Evolutionary conservation across 2,113 vertebrate genomes (phyloP).

Genomic region (Elephantulus edwardii): DNA sequence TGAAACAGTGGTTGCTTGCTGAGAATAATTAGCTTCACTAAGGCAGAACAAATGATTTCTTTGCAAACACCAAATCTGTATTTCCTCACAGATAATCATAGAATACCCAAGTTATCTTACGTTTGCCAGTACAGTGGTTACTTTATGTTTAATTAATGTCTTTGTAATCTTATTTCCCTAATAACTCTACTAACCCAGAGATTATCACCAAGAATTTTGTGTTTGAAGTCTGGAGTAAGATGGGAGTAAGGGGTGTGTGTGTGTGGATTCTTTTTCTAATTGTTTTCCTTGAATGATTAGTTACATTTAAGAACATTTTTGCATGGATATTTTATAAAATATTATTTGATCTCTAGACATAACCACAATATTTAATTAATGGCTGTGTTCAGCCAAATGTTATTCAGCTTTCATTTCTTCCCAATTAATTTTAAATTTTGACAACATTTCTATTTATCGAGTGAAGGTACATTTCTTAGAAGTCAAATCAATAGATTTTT

Average conservation of each 20-base stretch:
- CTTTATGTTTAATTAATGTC: conserved; percentile 78
- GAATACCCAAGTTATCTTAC: conserved; percentile 54
- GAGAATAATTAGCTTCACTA: conserved; percentile 83
- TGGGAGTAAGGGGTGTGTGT: not conserved
- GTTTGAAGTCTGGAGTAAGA: conserved; percentile 29
- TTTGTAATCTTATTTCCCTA: conserved; percentile 65
- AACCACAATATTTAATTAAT: conserved; percentile 10
- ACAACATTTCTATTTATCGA: not conserved
- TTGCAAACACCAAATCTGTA: conserved; percentile 64
- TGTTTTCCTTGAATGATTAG: not conserved
- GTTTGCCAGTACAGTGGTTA: conserved; percentile 57
- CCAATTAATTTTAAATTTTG: not conserved
- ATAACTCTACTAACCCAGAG: conserved; percentile 50
- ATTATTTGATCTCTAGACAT: conserved; percentile 7
- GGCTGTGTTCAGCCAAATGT: not conserved
- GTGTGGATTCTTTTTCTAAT: not conserved
- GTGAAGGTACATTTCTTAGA: not conserved
- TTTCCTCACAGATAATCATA: conserved; percentile 75
- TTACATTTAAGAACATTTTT: conserved; percentile 34
- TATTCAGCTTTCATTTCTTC: not conserved
- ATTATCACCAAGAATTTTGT: conserved; percentile 19
- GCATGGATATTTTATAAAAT: conserved; percentile 6
- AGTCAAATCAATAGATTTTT: not conserved
- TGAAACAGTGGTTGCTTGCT: conserved; percentile 76
- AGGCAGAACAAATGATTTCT: conserved; percentile 79